Conservation (phyloP, 1,140 invertebrate genomes). For the Acyrthosiphon pisum region DNA sequence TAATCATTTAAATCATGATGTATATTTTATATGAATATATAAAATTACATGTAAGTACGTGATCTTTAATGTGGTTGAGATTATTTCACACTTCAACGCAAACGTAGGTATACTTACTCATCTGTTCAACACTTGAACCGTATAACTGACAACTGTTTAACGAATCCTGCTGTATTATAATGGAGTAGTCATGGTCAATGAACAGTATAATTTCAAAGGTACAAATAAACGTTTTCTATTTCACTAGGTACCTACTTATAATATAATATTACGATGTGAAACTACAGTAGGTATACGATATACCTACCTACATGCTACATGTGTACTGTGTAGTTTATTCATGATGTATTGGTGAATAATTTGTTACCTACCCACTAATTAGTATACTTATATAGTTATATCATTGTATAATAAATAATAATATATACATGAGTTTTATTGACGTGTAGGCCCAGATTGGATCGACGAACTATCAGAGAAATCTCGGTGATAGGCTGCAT, state of each 20-base stretch:
- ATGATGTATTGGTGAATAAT: neutral
- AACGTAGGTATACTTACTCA: slow-evolving; percentile 1
- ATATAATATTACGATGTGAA: neutral
- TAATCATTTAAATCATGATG: neutral
- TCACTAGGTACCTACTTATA: neutral
- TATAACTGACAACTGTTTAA: neutral
- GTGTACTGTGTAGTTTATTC: neutral
- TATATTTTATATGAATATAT: neutral
- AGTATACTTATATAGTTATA: neutral
- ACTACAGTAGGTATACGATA: neutral
- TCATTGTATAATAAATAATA: neutral
- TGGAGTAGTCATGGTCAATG: neutral
- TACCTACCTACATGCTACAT: neutral
- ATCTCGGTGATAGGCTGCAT: neutral
- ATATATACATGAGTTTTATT: neutral
- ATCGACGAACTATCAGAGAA: neutral
- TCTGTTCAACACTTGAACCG: neutral
- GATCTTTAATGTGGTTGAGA: neutral
- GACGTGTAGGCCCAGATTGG: neutral
- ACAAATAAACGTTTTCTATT: neutral
- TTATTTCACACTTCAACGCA: slow-evolving; percentile 26
- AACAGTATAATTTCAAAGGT: neutral
- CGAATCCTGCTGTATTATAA: neutral
- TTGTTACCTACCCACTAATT: neutral
- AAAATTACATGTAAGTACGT: neutral